A percentile compares a stretch with the other conserved stretches of the same genome.
phyloP scores from a whole-genome alignment of 2,113 vertebrate genomes.

The Hemiscyllium ocellatum region DNA sequence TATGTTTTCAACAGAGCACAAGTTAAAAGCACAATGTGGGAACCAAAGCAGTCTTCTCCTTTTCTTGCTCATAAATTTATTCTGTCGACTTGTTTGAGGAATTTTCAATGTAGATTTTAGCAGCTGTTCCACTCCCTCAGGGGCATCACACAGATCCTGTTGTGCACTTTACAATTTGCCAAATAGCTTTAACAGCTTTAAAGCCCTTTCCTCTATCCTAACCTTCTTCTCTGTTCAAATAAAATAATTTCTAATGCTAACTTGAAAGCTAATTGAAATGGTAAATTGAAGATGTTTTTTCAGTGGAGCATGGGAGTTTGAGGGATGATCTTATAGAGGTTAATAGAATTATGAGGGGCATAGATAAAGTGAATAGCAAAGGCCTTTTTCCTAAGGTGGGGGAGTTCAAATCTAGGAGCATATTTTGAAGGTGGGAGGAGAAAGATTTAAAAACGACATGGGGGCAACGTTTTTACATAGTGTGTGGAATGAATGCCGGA shows the following conservation, averaged over 20 bases:
- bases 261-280: neutral
- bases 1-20: slow-evolving; percentile 5
- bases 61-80: slow-evolving; percentile 13
- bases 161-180: slow-evolving; percentile 6
- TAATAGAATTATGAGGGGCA: no score
- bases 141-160: neutral
- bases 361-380: no score
- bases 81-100: neutral
- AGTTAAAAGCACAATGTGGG: neutral
- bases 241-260: neutral
- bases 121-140: slow-evolving; percentile 13
- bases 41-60: neutral
- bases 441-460: no score
- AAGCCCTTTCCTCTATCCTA: neutral
- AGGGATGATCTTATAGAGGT: no score
- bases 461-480: no score
- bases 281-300: neutral
- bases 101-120: slow-evolving; percentile 1
- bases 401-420: no score
- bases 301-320: no score
- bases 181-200: slow-evolving; percentile 29
- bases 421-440: no score
- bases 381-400: no score
- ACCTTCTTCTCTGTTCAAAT: neutral
- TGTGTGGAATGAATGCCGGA: no score